These are phyloP conservation scores for Coenonympha arcania DNA, from an alignment of 2,888 invertebrate genomes.

Conservation along the genomic window DNA sequence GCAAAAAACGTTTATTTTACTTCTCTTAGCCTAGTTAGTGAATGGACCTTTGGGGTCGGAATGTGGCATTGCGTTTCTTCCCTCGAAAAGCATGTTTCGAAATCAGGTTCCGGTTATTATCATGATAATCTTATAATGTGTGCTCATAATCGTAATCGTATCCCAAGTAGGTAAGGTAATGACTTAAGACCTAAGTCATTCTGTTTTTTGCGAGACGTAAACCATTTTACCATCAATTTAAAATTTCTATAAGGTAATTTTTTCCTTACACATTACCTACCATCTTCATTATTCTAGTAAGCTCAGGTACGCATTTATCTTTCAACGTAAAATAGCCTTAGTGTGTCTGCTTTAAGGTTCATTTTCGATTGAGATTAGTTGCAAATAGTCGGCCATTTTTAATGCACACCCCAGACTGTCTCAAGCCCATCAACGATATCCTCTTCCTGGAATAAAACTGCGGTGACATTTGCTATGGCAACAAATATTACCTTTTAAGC, in stretches of 20 bases:
- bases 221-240: constrained; percentile 10
- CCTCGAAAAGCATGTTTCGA: too few relatives aligned
- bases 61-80: too few relatives aligned
- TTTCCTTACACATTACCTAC: constrained; percentile 15
- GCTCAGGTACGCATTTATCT: constrained; percentile 10
- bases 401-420: constrained; percentile 52
- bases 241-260: constrained; percentile 13
- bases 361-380: background rate
- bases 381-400: constrained; percentile 30
- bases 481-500: constrained; percentile 26
- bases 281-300: constrained; percentile 19
- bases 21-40: too few relatives aligned
- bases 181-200: background rate
- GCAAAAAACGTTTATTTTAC: too few relatives aligned
- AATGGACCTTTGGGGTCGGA: too few relatives aligned
- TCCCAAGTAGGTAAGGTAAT: background rate
- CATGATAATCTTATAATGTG: too few relatives aligned
- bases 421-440: constrained; percentile 36
- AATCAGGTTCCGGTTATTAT: too few relatives aligned
- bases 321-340: constrained; percentile 6
- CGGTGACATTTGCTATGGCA: constrained; percentile 30
- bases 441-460: constrained; percentile 35
- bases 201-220: constrained; percentile 1
- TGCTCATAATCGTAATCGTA: too few relatives aligned
- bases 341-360: background rate